Conservation (phyloP, 2,888 invertebrate genomes). For the Rotaria macrura region DNA sequence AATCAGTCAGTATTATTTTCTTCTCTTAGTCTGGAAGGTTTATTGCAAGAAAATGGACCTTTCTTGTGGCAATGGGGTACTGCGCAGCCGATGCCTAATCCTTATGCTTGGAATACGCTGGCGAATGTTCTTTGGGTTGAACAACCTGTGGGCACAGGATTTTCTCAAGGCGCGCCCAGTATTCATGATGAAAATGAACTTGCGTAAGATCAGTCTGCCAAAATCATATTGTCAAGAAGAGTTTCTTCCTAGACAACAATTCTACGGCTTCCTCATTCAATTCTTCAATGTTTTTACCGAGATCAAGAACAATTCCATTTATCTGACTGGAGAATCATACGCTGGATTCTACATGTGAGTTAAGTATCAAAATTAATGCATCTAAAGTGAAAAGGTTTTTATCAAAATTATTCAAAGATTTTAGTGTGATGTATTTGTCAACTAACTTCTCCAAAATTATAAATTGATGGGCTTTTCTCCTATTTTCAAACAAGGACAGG, state of each 20-base stretch:
- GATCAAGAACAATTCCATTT: background rate
- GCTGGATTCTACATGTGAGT: background rate
- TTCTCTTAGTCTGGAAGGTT: background rate
- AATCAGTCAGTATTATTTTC: background rate
- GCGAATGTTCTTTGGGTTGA: background rate
- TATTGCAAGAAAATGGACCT: background rate
- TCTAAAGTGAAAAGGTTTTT: no score
- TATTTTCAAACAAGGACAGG: no score
- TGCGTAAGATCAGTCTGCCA: background rate
- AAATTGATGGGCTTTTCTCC: no score
- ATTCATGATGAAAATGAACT: slow-evolving; percentile 3
- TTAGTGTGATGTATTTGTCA: no score
- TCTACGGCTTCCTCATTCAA: background rate
- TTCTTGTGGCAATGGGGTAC: background rate
- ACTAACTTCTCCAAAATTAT: no score
- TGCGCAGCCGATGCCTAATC: background rate
- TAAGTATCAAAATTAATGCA: no score
- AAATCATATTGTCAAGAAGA: background rate
- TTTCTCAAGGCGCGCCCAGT: background rate
- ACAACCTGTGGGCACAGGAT: background rate
- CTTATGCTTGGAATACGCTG: background rate
- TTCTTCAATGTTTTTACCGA: background rate
- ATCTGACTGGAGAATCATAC: background rate
- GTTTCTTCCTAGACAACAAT: background rate
- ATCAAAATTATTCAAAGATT: no score